Conservation (phyloP, 2,113 vertebrate genomes). For the Cinclus cinclus region DNA sequence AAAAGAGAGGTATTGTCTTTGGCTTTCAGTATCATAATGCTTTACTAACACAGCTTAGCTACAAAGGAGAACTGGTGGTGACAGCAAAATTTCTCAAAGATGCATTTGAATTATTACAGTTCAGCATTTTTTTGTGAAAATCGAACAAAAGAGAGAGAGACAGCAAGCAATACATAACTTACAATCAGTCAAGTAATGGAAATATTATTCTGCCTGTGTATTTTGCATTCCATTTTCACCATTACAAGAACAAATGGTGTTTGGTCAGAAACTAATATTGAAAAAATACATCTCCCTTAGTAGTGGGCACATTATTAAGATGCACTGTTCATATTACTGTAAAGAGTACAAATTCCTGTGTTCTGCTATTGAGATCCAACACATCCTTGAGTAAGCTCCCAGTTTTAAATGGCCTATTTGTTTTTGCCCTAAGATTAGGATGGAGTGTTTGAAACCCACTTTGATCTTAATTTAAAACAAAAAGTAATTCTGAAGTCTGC, state of each 20-base stretch:
- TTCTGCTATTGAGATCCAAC: neutral
- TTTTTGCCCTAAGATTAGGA: neutral
- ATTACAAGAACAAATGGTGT: neutral
- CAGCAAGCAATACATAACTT: neutral
- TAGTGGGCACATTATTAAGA: neutral
- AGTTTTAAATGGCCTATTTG: neutral
- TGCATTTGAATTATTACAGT: neutral
- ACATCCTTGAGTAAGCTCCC: neutral
- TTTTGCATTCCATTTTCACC: neutral
- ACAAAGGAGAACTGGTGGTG: neutral
- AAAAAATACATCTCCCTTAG: neutral
- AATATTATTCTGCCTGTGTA: neutral
- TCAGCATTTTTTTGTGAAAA: neutral
- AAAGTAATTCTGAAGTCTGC: neutral
- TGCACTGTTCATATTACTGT: neutral
- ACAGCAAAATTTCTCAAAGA: neutral
- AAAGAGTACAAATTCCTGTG: neutral
- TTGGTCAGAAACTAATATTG: neutral
- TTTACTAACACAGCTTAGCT: neutral
- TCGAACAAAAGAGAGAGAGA: neutral
- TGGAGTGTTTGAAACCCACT: neutral
- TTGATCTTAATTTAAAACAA: neutral
- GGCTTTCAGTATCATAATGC: neutral
- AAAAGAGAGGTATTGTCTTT: constrained; percentile 82
- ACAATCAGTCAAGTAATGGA: neutral